Conservation (phyloP, 2,797 vertebrate species). For the Siniperca undulata region DNA sequence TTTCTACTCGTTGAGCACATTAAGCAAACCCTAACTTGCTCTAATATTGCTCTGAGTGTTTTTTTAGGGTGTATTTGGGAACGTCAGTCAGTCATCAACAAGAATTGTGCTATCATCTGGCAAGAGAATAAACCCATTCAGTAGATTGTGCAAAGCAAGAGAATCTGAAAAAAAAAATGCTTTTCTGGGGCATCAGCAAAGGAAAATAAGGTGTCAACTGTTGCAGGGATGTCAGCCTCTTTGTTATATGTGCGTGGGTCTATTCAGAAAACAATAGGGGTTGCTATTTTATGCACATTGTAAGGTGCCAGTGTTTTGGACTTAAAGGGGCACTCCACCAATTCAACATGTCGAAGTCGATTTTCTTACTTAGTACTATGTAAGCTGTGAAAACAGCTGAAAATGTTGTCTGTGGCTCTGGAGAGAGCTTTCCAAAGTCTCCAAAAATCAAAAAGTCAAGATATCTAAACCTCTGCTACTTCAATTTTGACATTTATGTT, state of each 20-base stretch:
- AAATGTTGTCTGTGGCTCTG: conserved; percentile 3
- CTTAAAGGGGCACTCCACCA: conserved; percentile 17
- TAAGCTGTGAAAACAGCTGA: conserved; percentile 32
- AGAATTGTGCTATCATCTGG: neutral
- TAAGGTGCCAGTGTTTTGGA: neutral
- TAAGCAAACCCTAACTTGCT: neutral
- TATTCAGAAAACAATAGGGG: neutral
- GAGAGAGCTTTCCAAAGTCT: conserved; percentile 16
- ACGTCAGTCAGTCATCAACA: neutral
- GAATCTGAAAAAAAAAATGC: neutral
- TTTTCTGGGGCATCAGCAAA: neutral
- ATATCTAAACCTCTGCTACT: neutral
- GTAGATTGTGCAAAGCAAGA: neutral
- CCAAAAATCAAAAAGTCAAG: neutral
- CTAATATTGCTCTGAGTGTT: neutral
- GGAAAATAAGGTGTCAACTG: neutral
- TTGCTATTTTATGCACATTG: neutral
- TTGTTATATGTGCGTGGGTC: neutral
- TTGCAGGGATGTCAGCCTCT: neutral
- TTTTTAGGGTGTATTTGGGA: neutral
- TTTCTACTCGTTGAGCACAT: conserved; percentile 36
- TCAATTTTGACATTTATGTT: neutral
- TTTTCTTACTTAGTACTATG: conserved; percentile 1
- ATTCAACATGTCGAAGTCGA: conserved; percentile 26
- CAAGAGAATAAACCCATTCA: neutral